Percentiles rank a stretch among this genome's conserved stretches.
Conservation (phyloP, 2,888 invertebrate genomes). For the Hedya salicella region DNA sequence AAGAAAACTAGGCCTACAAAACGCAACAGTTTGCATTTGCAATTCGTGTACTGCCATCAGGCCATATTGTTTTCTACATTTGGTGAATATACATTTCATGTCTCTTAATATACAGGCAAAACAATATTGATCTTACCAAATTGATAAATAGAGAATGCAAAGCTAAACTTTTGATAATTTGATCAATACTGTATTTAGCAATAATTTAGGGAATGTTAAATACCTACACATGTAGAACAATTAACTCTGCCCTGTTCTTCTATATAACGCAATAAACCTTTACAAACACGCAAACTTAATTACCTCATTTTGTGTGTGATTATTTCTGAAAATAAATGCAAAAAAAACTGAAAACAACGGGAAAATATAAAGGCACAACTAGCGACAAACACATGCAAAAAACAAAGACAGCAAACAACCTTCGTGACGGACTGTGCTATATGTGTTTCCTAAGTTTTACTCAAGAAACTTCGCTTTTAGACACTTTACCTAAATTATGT, state of each 20-base stretch:
- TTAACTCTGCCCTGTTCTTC: too few species aligned
- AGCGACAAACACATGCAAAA: conserved; percentile 19
- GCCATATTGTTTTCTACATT: neutral
- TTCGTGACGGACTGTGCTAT: conserved; percentile 17
- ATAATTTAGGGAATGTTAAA: too few species aligned
- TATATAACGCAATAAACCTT: too few species aligned
- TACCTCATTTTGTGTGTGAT: too few species aligned
- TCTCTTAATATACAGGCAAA: neutral
- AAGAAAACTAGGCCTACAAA: neutral
- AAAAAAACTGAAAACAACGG: neutral
- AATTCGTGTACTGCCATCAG: neutral
- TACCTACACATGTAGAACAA: too few species aligned
- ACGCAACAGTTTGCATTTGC: neutral
- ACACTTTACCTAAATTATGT: too few species aligned
- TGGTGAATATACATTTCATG: neutral
- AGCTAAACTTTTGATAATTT: neutral
- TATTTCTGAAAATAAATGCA: neutral
- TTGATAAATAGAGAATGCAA: too few species aligned
- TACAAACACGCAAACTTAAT: too few species aligned
- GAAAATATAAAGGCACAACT: conserved; percentile 8
- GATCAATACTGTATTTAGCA: neutral
- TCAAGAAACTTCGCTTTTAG: too few species aligned
- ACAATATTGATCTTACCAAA: neutral
- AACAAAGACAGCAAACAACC: neutral
- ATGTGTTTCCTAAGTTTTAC: neutral